A percentile compares a stretch with the other conserved stretches of the same genome.
Evolutionary conservation across 2,797 vertebrate species (phyloP).

Genomic region (Argya squamiceps): DNA sequence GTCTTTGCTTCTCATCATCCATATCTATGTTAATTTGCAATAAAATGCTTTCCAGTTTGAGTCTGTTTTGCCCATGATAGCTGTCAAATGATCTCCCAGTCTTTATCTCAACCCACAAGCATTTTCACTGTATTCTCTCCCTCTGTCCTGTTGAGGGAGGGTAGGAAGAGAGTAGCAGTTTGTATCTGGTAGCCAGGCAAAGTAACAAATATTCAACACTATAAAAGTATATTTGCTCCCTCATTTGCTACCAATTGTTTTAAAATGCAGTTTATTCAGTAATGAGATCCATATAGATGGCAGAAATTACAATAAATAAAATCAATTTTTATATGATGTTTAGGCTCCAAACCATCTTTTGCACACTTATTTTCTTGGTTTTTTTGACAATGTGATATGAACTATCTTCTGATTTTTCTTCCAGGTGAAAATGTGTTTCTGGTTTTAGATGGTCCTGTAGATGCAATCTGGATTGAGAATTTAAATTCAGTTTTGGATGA

Average conservation of each 20-base stretch:
- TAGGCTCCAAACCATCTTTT: not conserved
- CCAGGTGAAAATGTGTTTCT: constrained; percentile 80
- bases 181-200: not conserved
- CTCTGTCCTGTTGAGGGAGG: not conserved
- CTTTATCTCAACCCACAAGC: not conserved
- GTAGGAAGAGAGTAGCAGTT: not conserved
- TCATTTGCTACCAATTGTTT: not conserved
- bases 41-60: not conserved
- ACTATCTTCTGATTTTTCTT: not conserved
- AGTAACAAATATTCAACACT: not conserved
- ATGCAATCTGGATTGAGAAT: constrained; percentile 83
- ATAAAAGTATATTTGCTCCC: not conserved
- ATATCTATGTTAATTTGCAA: not conserved
- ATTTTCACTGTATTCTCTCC: not conserved
- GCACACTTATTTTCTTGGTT: not conserved
- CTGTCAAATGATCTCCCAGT: not conserved
- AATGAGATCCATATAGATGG: not conserved
- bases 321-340: not conserved
- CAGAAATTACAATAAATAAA: not conserved
- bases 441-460: constrained; percentile 80
- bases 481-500: constrained; percentile 82
- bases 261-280: not conserved
- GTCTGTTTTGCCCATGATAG: not conserved
- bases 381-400: not conserved
- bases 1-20: not conserved